phyloP scores from a whole-genome alignment of 2,113 vertebrate species.

The Cyphomyrus discorhynchus region DNA sequence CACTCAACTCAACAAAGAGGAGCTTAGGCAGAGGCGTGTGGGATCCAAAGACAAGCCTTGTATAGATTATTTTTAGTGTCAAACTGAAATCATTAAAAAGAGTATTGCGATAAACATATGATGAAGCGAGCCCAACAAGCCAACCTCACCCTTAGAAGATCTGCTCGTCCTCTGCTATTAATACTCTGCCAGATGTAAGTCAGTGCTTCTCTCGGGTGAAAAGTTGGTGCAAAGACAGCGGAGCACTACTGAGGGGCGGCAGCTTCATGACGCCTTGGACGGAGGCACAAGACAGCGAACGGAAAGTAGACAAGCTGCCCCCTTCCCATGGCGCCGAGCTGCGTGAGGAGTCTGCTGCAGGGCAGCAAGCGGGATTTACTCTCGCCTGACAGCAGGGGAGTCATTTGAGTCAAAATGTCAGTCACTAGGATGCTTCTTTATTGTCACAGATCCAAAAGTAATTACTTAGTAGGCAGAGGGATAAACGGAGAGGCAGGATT shows the following conservation, averaged over 20 bases:
- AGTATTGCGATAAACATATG: background rate
- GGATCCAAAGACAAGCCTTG: background rate
- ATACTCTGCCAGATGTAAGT: background rate
- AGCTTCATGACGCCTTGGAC: background rate
- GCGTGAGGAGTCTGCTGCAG: background rate
- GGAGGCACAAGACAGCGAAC: background rate
- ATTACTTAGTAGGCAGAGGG: constrained; percentile 18
- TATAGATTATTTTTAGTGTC: background rate
- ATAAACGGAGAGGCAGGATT: constrained; percentile 10
- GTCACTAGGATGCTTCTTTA: constrained; percentile 9
- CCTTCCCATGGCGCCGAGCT: background rate
- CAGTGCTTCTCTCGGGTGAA: background rate
- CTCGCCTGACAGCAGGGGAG: constrained; percentile 8
- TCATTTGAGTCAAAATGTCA: constrained; percentile 19
- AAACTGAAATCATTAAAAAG: background rate
- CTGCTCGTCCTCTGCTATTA: background rate
- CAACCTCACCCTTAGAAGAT: background rate
- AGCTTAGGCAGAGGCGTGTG: background rate
- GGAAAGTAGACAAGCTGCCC: background rate
- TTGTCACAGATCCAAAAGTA: constrained; percentile 21
- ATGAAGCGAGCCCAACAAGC: background rate
- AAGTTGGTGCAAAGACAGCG: background rate
- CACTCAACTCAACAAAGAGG: background rate
- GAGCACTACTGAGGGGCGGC: background rate
- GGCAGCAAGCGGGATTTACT: constrained; percentile 9